Evolutionary conservation across 2,888 invertebrate species (phyloP).

Genomic region (Lithophane semibrunnea): DNA sequence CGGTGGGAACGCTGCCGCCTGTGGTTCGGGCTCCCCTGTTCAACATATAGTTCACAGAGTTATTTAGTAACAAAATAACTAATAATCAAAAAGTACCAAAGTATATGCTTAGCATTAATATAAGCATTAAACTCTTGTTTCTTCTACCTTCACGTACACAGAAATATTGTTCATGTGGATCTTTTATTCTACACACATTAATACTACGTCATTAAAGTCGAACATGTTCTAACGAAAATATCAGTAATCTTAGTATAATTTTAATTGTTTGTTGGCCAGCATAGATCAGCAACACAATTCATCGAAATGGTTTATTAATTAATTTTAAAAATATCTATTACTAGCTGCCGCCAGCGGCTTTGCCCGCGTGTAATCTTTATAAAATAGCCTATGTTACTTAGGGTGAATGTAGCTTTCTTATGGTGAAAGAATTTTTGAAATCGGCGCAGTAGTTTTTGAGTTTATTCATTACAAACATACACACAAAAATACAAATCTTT

Average conservation of each 20-base stretch:
- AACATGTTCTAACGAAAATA: neutral
- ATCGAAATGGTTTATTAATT: neutral
- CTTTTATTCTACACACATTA: neutral
- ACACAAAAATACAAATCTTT: too few species aligned
- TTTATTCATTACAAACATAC: too few species aligned
- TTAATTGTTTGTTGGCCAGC: neutral
- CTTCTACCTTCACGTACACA: neutral
- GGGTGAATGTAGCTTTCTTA: too few species aligned
- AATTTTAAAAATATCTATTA: neutral
- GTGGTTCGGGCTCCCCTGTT: constrained; percentile 29
- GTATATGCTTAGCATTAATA: neutral
- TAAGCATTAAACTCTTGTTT: neutral
- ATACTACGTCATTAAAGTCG: neutral
- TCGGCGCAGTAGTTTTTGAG: too few species aligned
- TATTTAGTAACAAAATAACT: neutral
- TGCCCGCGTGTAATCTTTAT: too few species aligned
- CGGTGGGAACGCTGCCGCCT: constrained; percentile 75
- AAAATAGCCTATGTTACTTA: too few species aligned
- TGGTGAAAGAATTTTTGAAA: too few species aligned
- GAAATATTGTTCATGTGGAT: neutral
- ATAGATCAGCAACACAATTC: neutral
- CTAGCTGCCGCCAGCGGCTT: too few species aligned
- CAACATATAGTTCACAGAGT: neutral
- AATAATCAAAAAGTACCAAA: neutral
- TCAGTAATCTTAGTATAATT: neutral